Conservation (phyloP, 2,888 invertebrate species). For the Bellardia pandia region DNA sequence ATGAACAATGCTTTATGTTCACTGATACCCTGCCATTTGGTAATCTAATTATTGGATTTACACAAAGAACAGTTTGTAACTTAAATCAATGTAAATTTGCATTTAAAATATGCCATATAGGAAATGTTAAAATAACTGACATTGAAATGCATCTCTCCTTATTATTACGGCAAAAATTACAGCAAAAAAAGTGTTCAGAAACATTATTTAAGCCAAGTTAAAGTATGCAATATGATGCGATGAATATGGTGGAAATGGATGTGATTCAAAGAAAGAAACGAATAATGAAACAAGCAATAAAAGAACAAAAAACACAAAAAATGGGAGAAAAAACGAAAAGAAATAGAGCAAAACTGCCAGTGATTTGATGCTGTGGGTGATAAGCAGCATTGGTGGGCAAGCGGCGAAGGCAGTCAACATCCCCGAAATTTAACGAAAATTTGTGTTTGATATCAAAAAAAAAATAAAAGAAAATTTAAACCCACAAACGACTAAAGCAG, state of each 20-base stretch:
- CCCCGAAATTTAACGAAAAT: conserved; percentile 56
- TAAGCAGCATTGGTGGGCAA: neutral
- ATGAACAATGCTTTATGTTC: too few species aligned
- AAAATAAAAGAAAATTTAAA: conserved; percentile 25
- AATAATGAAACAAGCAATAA: conserved; percentile 19
- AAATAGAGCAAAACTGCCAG: conserved; percentile 51
- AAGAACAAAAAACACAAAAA: neutral
- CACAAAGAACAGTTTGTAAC: too few species aligned
- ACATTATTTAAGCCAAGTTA: conserved; percentile 40
- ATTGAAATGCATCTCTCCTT: neutral
- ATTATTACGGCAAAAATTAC: neutral
- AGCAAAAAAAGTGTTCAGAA: neutral
- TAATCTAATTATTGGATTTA: too few species aligned
- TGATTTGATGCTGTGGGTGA: conserved; percentile 24
- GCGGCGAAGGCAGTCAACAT: conserved; percentile 8
- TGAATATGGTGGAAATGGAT: conserved; percentile 50
- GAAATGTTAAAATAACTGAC: too few species aligned
- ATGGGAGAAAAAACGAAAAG: conserved; percentile 27
- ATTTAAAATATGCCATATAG: too few species aligned
- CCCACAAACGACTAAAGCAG: conserved; percentile 30
- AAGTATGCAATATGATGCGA: conserved; percentile 52
- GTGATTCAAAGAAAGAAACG: conserved; percentile 36
- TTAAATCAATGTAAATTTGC: too few species aligned
- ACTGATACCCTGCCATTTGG: too few species aligned
- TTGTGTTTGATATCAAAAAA: conserved; percentile 28